Conservation (phyloP, 2,113 vertebrate genomes). For the Cheirogaleus medius region DNA sequence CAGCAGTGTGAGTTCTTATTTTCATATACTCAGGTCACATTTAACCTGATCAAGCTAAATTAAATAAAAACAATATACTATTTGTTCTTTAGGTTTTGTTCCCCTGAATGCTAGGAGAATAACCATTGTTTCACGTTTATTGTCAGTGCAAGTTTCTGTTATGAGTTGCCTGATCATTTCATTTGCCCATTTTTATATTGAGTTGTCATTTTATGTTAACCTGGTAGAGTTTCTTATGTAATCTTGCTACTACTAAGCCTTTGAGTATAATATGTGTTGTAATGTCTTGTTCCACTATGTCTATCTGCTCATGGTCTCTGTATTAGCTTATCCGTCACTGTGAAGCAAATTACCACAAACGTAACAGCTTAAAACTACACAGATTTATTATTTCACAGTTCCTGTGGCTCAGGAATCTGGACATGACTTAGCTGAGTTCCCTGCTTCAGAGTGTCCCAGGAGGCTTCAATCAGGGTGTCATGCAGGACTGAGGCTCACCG, state of each 20-base stretch:
- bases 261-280: neutral
- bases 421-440: neutral
- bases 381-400: neutral
- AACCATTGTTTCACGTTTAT: neutral
- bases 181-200: neutral
- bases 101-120: neutral
- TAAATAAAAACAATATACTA: neutral
- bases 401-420: neutral
- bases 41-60: neutral
- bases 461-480: neutral
- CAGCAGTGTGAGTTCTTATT: neutral
- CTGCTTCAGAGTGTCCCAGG: neutral
- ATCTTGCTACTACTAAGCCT: neutral
- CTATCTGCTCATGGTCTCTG: neutral
- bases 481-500: neutral
- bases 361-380: neutral
- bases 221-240: neutral
- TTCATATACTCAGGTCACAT: neutral
- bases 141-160: neutral
- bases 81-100: neutral
- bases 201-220: neutral
- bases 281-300: neutral
- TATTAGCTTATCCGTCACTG: neutral
- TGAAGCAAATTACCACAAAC: neutral
- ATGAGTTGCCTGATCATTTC: neutral